These are phyloP conservation scores for Homalodisca vitripennis DNA, from an alignment of 1,140 invertebrate genomes.

Conservation along the genomic window DNA sequence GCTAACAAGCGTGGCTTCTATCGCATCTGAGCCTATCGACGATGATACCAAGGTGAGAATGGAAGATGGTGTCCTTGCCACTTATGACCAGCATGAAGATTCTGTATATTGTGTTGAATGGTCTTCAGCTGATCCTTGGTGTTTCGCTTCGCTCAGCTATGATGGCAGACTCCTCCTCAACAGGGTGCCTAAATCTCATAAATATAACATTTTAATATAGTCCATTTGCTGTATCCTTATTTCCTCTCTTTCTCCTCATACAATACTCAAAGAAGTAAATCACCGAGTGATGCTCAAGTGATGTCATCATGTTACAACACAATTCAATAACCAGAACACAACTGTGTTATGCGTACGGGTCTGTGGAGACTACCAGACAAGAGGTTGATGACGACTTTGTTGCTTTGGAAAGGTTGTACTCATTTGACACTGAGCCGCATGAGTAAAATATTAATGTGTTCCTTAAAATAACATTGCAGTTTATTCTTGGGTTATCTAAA, in stretches of 20 bases:
- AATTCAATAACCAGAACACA: conserved; percentile 52
- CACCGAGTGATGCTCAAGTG: conserved; percentile 69
- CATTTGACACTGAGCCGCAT: conserved; percentile 55
- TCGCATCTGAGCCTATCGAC: conserved; percentile 79
- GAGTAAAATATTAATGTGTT: conserved; percentile 74
- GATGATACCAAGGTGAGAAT: conserved; percentile 41
- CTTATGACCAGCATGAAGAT: conserved; percentile 97
- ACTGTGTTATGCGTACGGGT: conserved; percentile 65
- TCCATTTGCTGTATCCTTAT: not conserved
- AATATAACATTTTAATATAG: conserved; percentile 84
- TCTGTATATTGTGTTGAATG: conserved; percentile 96
- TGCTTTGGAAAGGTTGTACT: conserved; percentile 30
- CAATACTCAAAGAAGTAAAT: no score
- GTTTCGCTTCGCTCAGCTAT: conserved; percentile 96
- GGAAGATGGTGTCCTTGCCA: conserved; percentile 80
- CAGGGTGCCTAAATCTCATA: conserved; percentile 86
- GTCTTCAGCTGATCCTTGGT: conserved; percentile 97
- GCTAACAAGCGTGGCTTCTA: conserved; percentile 79
- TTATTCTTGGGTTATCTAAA: no score
- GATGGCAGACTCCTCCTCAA: conserved; percentile 93
- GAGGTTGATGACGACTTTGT: conserved; percentile 46
- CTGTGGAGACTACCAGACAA: conserved; percentile 71
- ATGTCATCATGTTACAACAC: conserved; percentile 80
- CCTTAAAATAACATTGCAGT: not conserved
- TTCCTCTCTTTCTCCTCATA: not conserved